Percentiles rank a stretch among this genome's conserved stretches.
Conservation (phyloP, 2,797 vertebrate species). For the Hemibagrus guttatus region DNA sequence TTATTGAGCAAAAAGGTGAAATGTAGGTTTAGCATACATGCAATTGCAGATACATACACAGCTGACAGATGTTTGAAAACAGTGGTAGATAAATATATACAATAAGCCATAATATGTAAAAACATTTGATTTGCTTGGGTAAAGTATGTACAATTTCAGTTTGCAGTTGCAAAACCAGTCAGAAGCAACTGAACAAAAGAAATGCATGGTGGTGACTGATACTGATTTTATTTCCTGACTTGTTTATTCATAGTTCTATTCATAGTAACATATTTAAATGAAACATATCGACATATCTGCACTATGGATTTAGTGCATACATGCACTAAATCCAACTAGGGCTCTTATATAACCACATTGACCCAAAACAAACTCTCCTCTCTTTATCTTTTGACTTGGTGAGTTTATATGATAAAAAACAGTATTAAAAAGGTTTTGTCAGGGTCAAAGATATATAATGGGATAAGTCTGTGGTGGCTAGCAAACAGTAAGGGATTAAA, state of each 20-base stretch:
- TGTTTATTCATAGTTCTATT: not conserved
- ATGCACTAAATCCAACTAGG: constrained; percentile 17
- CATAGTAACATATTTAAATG: not conserved
- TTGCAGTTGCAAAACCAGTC: not conserved
- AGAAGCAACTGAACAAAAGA: constrained; percentile 4
- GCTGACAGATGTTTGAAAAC: not conserved
- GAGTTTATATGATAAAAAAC: not conserved
- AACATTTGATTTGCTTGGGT: not conserved
- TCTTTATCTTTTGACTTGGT: constrained; percentile 1
- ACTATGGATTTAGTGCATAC: not conserved
- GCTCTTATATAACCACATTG: constrained; percentile 17
- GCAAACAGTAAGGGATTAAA: not conserved
- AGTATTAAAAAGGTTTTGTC: not conserved
- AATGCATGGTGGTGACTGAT: not conserved
- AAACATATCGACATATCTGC: not conserved
- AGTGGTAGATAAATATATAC: not conserved
- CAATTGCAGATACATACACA: not conserved
- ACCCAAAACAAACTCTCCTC: not conserved
- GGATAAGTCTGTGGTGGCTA: not conserved
- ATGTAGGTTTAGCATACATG: not conserved
- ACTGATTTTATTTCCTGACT: not conserved
- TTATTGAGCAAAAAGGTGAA: not conserved
- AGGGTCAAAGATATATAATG: not conserved
- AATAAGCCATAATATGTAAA: not conserved
- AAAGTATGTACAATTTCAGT: not conserved